phyloP scores from a whole-genome alignment of 2,888 invertebrate species.

The Hemithea aestivaria region DNA sequence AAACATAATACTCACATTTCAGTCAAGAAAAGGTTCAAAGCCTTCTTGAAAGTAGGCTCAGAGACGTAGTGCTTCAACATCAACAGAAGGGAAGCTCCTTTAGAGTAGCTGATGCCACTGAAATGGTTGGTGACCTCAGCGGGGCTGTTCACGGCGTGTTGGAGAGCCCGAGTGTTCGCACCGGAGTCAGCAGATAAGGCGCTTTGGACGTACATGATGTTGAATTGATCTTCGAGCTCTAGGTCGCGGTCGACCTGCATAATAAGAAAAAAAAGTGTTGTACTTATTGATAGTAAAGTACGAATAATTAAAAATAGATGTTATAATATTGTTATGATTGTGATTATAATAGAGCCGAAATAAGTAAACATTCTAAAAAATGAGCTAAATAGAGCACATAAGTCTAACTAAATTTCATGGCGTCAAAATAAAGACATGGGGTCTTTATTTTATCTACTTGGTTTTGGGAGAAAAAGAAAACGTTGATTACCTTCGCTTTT shows the following conservation, averaged over 20 bases:
- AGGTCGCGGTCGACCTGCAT: slow-evolving; percentile 53
- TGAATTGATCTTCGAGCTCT: slow-evolving; percentile 84
- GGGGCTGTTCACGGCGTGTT: slow-evolving; percentile 78
- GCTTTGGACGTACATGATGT: slow-evolving; percentile 83
- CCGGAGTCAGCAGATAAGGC: slow-evolving; percentile 71
- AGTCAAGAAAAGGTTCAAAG: slow-evolving; percentile 74
- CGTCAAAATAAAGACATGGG: too few relatives aligned
- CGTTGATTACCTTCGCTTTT: too few relatives aligned
- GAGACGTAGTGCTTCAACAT: slow-evolving; percentile 83
- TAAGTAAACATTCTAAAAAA: too few relatives aligned
- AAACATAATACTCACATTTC: slow-evolving; percentile 59
- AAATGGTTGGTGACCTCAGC: slow-evolving; percentile 82
- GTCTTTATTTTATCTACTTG: too few relatives aligned
- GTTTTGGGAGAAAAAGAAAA: too few relatives aligned
- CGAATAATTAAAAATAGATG: too few relatives aligned
- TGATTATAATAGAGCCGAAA: too few relatives aligned
- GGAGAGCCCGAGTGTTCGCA: slow-evolving; percentile 76
- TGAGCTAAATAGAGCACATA: too few relatives aligned
- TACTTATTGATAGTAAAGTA: too few relatives aligned
- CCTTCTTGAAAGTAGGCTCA: slow-evolving; percentile 71
- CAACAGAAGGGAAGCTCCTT: slow-evolving; percentile 81
- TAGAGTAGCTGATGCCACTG: slow-evolving; percentile 83
- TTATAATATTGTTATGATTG: too few relatives aligned
- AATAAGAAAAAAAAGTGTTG: background rate
- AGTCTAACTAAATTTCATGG: too few relatives aligned